Evolutionary conservation across 2,113 vertebrate genomes (phyloP), one percentile per base, ranked within the genome.

Genomic region (Xerus inauris): DNA sequence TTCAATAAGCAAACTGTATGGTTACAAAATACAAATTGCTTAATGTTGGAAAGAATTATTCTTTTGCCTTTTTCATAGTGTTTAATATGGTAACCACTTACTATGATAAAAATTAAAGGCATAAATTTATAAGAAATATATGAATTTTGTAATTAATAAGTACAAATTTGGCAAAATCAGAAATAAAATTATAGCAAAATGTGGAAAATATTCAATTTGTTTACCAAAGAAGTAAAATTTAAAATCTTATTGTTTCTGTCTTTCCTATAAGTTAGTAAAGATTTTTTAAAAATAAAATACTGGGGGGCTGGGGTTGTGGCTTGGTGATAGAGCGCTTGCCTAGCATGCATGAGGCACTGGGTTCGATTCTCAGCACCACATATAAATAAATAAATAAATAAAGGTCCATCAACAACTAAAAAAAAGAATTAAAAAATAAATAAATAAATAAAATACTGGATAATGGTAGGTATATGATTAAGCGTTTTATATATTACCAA

Each of bases 371-470:
- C n/a, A n/a, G n/a, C n/a, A n/a, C n/a, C n/a, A n/a, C n/a, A n/a
- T n/a, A n/a, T n/a, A n/a, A n/a, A n/a, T n/a, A n/a, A n/a, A n/a
- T n/a, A n/a, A n/a, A n/a, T n/a, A n/a, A n/a, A n/a, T n/a, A n/a
- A n/a, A n/a, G n/a, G n/a, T n/a, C n/a, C n/a, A n/a, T n/a, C n/a
- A n/a, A n/a, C n/a, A n/a, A n/a, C n/a, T n/a, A n/a, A n/a, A n/a
- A n/a, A n/a, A n/a, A n/a, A n/a, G n/a, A n/a, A n/a, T n/a, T n/a
- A n/a, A n/a, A n/a, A n/a, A n/a, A n/a, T n/a, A n/a, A n/a, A n/a
- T n/a, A n/a, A n/a, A n/a, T n/a, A n/a, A 90, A 86, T 54, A 89
- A 96, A 96, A 84, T 87, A 45, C 30, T 59, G 42, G 17, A n/a
- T 82, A 85, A 62, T 89, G 26, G 2, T 71, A 32, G 77, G 45